phyloP scores from a whole-genome alignment of 2,888 invertebrate genomes.

The Diloba caeruleocephala region DNA sequence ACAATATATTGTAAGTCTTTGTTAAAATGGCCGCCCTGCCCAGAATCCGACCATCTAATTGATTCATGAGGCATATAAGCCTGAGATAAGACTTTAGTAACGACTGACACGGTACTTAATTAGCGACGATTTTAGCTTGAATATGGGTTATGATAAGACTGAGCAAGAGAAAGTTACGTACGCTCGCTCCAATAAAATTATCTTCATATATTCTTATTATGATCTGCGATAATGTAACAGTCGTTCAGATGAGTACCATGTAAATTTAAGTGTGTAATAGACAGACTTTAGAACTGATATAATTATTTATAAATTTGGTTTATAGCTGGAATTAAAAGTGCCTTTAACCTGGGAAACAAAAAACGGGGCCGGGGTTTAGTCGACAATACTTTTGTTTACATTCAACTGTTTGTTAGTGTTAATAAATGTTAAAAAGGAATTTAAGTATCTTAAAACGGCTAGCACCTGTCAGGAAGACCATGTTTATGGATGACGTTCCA shows the following conservation, averaged over 20 bases:
- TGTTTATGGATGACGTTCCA: no score
- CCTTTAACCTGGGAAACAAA: slow-evolving; percentile 26
- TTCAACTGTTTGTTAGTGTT: slow-evolving; percentile 26
- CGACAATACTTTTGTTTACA: slow-evolving; percentile 31
- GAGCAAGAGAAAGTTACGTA: slow-evolving; percentile 36
- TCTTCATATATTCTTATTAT: slow-evolving; percentile 21
- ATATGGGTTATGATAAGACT: slow-evolving; percentile 55
- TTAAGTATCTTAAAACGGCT: slow-evolving; percentile 15
- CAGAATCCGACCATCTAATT: slow-evolving; percentile 64
- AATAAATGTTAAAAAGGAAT: slow-evolving; percentile 27
- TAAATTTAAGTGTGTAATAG: slow-evolving; percentile 44
- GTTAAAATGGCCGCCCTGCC: slow-evolving; percentile 55
- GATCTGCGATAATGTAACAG: slow-evolving; percentile 31
- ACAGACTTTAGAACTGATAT: slow-evolving; percentile 39
- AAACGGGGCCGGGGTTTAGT: slow-evolving; percentile 27
- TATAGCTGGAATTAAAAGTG: slow-evolving; percentile 45
- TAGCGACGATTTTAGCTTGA: slow-evolving; percentile 61
- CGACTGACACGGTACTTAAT: slow-evolving; percentile 68
- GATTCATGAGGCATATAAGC: slow-evolving; percentile 73
- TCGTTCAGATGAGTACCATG: slow-evolving; percentile 42
- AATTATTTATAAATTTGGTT: slow-evolving; percentile 48
- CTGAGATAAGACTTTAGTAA: slow-evolving; percentile 70
- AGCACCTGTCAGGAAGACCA: not conserved
- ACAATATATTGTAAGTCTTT: slow-evolving; percentile 61
- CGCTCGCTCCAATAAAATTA: slow-evolving; percentile 45